A percentile compares a stretch with the other conserved stretches of the same genome.
These are phyloP conservation scores for Amphipyra berbera DNA, from an alignment of 2,888 invertebrate genomes.

Conservation along the genomic window DNA sequence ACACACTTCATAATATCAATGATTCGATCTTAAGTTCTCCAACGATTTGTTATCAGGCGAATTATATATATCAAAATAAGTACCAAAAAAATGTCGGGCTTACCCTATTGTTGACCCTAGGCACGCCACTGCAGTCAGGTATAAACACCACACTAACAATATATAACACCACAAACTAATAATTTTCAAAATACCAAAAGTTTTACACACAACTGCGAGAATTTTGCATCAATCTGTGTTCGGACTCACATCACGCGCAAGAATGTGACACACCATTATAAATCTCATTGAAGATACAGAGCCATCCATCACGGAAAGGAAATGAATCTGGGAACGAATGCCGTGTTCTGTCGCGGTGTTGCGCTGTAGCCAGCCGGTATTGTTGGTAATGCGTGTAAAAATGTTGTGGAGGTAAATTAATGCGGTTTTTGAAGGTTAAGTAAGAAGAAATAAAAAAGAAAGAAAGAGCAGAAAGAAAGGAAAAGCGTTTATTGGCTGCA, in stretches of 20 bases:
- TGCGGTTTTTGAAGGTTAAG: constrained; percentile 11
- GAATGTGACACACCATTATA: constrained; percentile 87
- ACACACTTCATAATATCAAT: too few relatives aligned
- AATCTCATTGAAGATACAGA: constrained; percentile 87
- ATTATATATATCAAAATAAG: too few relatives aligned
- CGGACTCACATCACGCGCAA: constrained; percentile 66
- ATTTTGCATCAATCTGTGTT: constrained; percentile 67
- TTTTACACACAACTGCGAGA: constrained; percentile 14
- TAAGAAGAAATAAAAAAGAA: background rate
- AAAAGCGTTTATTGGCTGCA: too few relatives aligned
- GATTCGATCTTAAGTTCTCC: too few relatives aligned
- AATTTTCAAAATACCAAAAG: constrained; percentile 4
- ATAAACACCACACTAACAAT: too few relatives aligned
- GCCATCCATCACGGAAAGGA: constrained; percentile 87
- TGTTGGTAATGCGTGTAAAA: constrained; percentile 22
- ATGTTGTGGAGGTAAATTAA: constrained; percentile 8
- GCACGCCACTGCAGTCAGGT: too few relatives aligned
- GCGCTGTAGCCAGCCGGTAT: constrained; percentile 20
- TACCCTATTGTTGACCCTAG: too few relatives aligned
- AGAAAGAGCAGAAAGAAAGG: too few relatives aligned
- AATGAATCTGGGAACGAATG: constrained; percentile 79
- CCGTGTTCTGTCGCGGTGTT: constrained; percentile 33
- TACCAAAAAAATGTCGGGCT: too few relatives aligned
- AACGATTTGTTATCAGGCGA: too few relatives aligned
- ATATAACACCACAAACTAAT: background rate